phyloP scores from a whole-genome alignment of 2,797 vertebrate species.

The Trichosurus vulpecula region DNA sequence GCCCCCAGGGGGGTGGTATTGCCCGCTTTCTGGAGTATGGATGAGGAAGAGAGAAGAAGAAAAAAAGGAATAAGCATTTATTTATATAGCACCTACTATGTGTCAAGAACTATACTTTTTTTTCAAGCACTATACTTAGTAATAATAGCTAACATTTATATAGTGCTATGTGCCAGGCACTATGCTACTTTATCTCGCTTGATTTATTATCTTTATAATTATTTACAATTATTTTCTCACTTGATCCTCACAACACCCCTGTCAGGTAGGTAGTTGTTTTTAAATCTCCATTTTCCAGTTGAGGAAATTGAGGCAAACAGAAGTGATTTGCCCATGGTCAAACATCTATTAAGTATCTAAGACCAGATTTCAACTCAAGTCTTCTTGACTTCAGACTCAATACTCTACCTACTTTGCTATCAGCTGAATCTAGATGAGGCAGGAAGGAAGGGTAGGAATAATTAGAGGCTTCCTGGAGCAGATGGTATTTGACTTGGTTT shows the following conservation, averaged over 20 bases:
- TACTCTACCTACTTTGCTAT: not conserved
- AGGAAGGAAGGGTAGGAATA: not conserved
- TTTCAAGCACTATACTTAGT: not conserved
- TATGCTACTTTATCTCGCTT: no score
- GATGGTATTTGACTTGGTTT: not conserved
- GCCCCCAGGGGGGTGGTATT: no score
- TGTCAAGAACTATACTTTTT: not conserved
- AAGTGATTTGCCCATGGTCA: not conserved
- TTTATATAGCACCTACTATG: not conserved
- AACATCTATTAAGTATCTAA: not conserved
- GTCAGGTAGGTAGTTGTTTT: not conserved
- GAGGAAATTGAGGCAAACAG: not conserved
- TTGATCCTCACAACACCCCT: not conserved
- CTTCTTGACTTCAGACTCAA: not conserved
- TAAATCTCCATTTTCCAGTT: not conserved
- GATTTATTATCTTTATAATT: no score
- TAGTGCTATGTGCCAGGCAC: not conserved
- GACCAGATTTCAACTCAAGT: not conserved
- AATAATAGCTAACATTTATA: not conserved
- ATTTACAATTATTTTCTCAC: not conserved
- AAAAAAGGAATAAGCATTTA: not conserved
- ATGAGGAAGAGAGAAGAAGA: not conserved
- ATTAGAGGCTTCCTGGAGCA: not conserved
- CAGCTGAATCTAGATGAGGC: not conserved
- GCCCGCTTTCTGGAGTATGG: not conserved